phyloP scores from a whole-genome alignment of 2,888 invertebrate genomes.

The Pilophorus perplexus region DNA sequence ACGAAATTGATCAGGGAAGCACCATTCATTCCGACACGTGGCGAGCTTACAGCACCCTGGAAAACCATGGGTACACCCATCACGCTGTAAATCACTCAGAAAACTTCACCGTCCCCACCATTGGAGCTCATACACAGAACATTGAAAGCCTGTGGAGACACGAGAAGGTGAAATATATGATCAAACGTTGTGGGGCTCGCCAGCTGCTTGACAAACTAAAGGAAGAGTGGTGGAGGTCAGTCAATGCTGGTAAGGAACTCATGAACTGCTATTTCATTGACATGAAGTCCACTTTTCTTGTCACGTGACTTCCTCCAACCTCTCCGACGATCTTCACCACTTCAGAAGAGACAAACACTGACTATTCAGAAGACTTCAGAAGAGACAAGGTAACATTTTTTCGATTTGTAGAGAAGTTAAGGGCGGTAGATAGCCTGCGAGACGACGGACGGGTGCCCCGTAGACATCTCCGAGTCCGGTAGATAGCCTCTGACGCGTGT shows the following conservation, averaged over 20 bases:
- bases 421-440: background rate
- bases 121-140: background rate
- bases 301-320: too few relatives aligned
- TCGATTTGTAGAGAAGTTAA: background rate
- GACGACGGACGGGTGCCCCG: too few relatives aligned
- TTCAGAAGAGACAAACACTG: too few relatives aligned
- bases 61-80: background rate
- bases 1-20: conserved; percentile 1
- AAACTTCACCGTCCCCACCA: conserved; percentile 19
- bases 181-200: conserved; percentile 7
- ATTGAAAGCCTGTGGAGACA: conserved; percentile 17
- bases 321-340: too few relatives aligned
- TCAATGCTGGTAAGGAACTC: too few relatives aligned
- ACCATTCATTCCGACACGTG: conserved; percentile 14
- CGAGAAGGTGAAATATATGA: background rate
- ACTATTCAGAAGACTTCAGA: too few relatives aligned
- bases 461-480: too few relatives aligned
- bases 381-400: too few relatives aligned
- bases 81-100: too few relatives aligned
- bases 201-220: background rate
- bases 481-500: background rate
- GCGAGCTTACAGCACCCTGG: background rate
- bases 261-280: too few relatives aligned
- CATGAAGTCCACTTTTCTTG: too few relatives aligned
- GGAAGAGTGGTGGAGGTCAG: conserved; percentile 17